These are phyloP conservation scores for Magallana angulata DNA, from an alignment of 1,140 invertebrate genomes.

Conservation along the genomic window DNA sequence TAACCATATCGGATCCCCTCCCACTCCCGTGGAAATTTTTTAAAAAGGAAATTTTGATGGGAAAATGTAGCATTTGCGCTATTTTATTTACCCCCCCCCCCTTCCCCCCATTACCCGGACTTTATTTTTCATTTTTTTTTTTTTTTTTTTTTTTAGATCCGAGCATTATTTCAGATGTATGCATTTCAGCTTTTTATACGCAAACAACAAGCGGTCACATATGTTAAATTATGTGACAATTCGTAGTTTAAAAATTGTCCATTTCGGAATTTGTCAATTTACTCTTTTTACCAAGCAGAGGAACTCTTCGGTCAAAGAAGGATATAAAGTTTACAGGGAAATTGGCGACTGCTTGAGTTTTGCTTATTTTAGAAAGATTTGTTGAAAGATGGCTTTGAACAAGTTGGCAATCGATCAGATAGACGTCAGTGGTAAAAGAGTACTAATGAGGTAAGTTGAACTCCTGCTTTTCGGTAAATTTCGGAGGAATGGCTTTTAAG, in stretches of 20 bases:
- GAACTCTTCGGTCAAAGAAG: slow-evolving; percentile 2
- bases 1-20: no score
- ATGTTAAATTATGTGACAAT: neutral
- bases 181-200: neutral
- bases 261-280: no score
- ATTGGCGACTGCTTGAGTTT: neutral
- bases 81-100: no score
- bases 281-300: neutral
- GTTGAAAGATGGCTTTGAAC: slow-evolving; percentile 85
- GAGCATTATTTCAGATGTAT: no score
- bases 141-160: no score
- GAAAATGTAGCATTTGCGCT: no score
- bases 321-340: neutral
- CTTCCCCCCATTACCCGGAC: no score
- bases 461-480: neutral
- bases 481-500: neutral
- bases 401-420: slow-evolving; percentile 82
- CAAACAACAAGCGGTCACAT: neutral
- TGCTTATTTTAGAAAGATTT: neutral
- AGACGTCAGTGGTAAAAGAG: slow-evolving; percentile 81
- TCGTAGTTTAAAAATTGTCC: no score
- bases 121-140: no score
- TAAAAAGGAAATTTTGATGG: no score
- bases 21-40: no score
- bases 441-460: slow-evolving; percentile 78